Base-by-base conservation (phyloP, 2,888 invertebrate species). In the Agonum fuliginosum region DNA sequence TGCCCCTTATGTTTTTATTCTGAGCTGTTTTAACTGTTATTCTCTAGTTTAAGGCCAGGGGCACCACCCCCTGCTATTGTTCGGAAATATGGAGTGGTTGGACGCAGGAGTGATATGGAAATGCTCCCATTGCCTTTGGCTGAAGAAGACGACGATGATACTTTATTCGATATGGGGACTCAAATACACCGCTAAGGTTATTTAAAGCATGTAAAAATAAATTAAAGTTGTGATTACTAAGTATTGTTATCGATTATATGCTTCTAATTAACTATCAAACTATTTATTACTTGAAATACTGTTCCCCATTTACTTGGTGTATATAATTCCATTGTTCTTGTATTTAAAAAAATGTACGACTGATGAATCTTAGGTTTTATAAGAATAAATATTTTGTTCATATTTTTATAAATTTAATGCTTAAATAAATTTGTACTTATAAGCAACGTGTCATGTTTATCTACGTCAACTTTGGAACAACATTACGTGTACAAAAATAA, bases 121-220 rank as follows among this genome's bases (percentile, higher is more conserved):
- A 87, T 87, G 87, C 82, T 84, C 67, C 87, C 86, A 14, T 80
- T 87, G 76, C 86, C 86, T n/a, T 80, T 87, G 19, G 85, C 85
- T 71, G 86, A 86, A 71, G 86, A 86, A 69, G 86, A 87, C 22
- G 87, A 87, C 48, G 86, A 87, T 81, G 86, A 86, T 79, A 87
- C 86, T 14, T 80, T 87, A 27, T 87, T 87, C 82, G 87, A 87
- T 79, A 79, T 86, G 51, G 81, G 81, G 69, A 51, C 67, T 20
- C 75, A 75, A 67, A 20, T n/a, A 67, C 30, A 75, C 51, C 75
- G 75, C 20, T 75, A 30, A 62, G 14, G 20, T 20, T 22, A 0
- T 19, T 17, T 8, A 3, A n/a, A n/a, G n/a, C n/a, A n/a, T n/a
- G n/a, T n/a, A 8, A 30, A 30, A 5, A 8, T 30, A 8, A 30